phyloP scores from a whole-genome alignment of 1,140 invertebrate species.

The Saccostrea glomerata region DNA sequence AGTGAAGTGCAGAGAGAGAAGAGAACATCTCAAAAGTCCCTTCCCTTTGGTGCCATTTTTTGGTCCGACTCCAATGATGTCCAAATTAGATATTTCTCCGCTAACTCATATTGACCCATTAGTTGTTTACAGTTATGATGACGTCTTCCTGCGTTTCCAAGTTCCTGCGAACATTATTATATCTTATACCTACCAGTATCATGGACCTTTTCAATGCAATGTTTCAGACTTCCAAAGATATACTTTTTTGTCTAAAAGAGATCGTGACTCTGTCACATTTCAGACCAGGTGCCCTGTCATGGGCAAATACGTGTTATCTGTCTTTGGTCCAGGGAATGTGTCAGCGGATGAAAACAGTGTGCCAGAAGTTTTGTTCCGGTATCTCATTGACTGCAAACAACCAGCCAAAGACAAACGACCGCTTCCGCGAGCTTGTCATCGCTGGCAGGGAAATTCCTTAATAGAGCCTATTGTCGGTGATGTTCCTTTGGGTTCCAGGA shows the following conservation, averaged over 20 bases:
- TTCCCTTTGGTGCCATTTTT: constrained; percentile 74
- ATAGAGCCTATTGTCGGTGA: constrained; percentile 75
- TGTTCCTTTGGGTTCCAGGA: constrained; percentile 63
- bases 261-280: constrained; percentile 69
- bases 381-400: constrained; percentile 74
- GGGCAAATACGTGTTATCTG: constrained; percentile 75
- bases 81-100: constrained; percentile 66
- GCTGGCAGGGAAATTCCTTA: constrained; percentile 74
- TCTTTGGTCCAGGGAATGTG: constrained; percentile 69
- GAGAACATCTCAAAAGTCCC: constrained; percentile 68
- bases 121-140: constrained; percentile 72
- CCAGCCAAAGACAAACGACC: constrained; percentile 70
- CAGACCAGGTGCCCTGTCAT: constrained; percentile 74
- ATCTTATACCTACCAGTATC: constrained; percentile 71
- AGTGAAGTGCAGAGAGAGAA: constrained; percentile 71
- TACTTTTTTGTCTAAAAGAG: constrained; percentile 71
- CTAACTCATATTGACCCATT: constrained; percentile 75
- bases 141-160: constrained; percentile 71
- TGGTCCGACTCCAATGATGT: constrained; percentile 72
- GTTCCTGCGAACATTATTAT: constrained; percentile 67
- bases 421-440: constrained; percentile 75
- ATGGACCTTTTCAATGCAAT: constrained; percentile 68
- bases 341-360: constrained; percentile 62
- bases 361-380: constrained; percentile 74
- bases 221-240: constrained; percentile 73